phyloP scores from a whole-genome alignment of 2,888 invertebrate genomes.

The Neoaliturus tenellus region DNA sequence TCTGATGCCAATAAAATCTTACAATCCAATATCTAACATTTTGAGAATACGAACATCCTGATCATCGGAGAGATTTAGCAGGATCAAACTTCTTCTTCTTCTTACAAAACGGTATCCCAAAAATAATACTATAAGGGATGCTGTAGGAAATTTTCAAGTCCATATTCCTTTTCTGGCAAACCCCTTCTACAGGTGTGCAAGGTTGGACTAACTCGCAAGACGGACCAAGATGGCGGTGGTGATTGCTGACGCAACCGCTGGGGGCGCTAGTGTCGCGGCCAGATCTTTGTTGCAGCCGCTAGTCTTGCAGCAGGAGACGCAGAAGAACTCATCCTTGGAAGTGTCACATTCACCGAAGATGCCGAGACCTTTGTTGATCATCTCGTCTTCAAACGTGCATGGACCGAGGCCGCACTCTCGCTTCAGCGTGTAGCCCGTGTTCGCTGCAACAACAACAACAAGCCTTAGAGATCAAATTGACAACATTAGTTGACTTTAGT shows the following conservation, averaged over 20 bases:
- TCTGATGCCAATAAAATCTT: no score
- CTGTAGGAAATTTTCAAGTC: no score
- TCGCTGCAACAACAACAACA: constrained; percentile 9
- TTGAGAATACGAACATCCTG: no score
- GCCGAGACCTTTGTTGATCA: constrained; percentile 71
- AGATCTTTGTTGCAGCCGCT: constrained; percentile 72
- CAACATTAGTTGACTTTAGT: no score
- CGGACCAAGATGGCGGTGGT: constrained; percentile 27
- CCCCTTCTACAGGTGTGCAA: no score
- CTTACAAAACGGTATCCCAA: no score
- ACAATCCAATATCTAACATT: no score
- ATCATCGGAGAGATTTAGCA: no score
- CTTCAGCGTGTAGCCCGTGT: constrained; percentile 71
- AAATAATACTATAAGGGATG: no score
- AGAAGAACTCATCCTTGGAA: constrained; percentile 72
- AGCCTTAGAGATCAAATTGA: neutral
- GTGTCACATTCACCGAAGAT: constrained; percentile 71
- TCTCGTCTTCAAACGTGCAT: constrained; percentile 72
- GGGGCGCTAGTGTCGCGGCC: constrained; percentile 43
- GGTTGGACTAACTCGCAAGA: neutral
- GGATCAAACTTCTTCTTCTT: no score
- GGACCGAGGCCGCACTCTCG: constrained; percentile 73
- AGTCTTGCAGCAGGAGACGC: constrained; percentile 72
- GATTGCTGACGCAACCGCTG: constrained; percentile 5
- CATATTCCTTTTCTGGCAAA: no score